Percentiles rank a stretch among this genome's conserved stretches.
Conservation (phyloP, 1,140 invertebrate species). For the Drosophila funebris region DNA sequence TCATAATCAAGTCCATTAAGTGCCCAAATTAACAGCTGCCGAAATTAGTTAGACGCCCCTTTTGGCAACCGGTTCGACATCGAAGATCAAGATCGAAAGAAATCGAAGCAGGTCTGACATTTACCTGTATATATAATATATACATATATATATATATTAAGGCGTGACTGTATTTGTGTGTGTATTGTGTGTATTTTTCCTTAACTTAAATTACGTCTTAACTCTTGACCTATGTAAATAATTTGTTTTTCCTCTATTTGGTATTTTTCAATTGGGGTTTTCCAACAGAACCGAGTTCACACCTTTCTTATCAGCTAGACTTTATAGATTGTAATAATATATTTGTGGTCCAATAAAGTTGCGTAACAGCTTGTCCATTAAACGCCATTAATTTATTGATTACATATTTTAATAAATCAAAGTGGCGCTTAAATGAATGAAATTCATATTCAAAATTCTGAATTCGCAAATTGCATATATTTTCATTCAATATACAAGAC, state of each 20-base stretch:
- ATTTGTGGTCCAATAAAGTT: constrained; percentile 1
- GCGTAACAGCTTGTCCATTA: constrained; percentile 24
- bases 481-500: background rate
- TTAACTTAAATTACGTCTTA: background rate
- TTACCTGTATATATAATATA: background rate
- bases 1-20: constrained; percentile 33
- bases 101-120: background rate
- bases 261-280: constrained; percentile 25
- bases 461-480: constrained; percentile 13
- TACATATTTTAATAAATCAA: constrained; percentile 2
- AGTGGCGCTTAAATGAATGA: constrained; percentile 26
- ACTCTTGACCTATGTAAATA: constrained; percentile 14
- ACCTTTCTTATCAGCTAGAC: constrained; percentile 30
- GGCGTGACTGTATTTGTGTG: background rate
- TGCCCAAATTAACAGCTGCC: constrained; percentile 31
- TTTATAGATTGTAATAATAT: background rate
- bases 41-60: constrained; percentile 22
- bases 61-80: constrained; percentile 21
- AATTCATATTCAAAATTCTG: constrained; percentile 7
- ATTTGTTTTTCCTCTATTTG: constrained; percentile 1
- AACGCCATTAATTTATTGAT: constrained; percentile 30
- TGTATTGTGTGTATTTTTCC: background rate
- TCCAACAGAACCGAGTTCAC: background rate
- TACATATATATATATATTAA: background rate
- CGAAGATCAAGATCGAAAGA: background rate